A percentile compares a stretch with the other conserved stretches of the same genome.
These are phyloP conservation scores for Ochlodes sylvanus DNA, from an alignment of 2,888 invertebrate species.

Conservation along the genomic window DNA sequence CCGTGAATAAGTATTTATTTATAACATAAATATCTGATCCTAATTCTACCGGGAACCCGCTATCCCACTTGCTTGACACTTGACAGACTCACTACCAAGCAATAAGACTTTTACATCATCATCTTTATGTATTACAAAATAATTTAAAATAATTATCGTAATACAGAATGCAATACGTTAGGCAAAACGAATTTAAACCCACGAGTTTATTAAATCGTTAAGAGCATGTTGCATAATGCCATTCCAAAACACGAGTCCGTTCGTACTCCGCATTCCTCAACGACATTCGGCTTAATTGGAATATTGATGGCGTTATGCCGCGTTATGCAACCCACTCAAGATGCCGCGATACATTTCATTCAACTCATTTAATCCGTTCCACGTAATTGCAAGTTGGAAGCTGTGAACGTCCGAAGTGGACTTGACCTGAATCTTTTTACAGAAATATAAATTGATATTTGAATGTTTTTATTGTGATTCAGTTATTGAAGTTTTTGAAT, in stretches of 20 bases:
- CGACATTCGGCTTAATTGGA: background rate
- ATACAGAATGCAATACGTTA: background rate
- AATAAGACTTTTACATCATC: no score
- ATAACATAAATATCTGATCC: no score
- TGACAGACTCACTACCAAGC: no score
- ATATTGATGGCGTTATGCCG: constrained; percentile 11
- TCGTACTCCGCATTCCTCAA: constrained; percentile 1
- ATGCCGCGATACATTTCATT: constrained; percentile 12
- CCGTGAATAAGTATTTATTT: no score
- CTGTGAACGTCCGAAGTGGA: constrained; percentile 4
- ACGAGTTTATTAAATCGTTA: background rate
- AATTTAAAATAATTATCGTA: background rate
- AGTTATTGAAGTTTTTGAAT: no score
- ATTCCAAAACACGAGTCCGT: constrained; percentile 5
- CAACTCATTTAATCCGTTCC: background rate
- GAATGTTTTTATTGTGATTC: no score
- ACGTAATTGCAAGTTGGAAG: constrained; percentile 10
- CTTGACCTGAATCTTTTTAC: background rate
- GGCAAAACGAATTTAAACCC: background rate
- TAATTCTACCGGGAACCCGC: no score
- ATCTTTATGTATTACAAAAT: background rate
- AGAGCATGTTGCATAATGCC: constrained; percentile 9
- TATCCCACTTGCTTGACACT: no score
- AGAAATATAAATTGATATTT: background rate
- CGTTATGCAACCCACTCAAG: background rate